Evolutionary conservation across 1,140 invertebrate genomes (phyloP), one percentile per base, ranked within the genome.

Genomic region (Ladona fulva): DNA sequence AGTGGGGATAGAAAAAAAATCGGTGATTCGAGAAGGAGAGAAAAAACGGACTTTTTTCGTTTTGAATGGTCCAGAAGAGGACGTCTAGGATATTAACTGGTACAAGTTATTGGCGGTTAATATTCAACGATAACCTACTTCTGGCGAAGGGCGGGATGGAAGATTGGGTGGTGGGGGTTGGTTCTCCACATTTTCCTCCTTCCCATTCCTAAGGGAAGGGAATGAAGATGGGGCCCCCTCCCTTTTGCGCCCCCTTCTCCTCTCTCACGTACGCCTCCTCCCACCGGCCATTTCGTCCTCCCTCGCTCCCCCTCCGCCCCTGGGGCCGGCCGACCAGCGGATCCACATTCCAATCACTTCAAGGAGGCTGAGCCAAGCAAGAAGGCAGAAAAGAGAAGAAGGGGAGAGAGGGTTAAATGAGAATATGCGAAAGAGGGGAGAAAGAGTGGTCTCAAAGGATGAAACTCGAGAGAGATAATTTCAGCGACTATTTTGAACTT

Each of bases 41-140:
- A 37, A 37, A 37, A 37, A 37, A 37, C 8, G 29, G 8, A 37
- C 3, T 37, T 37, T 37, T 37, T 37, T 8, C 29, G 29, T 37
- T 37, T 8, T n/a, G n/a, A n/a, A n/a, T n/a, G 29, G 29, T 37
- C 8, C 8, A 6, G 52, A 66, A 22, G 3, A 12, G 52, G n/a
- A 19, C 52, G 52, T 66, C 16, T 19, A 66, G n/a, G 52, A 66
- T 66, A 66, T 66, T 66, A 66, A 16, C 52, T 16, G n/a, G 52
- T 66, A 66, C 52, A 66, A 66, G 52, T 66, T 66, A 66, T 66
- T 66, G 52, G 16, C 52, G n/a, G 52, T 66, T 66, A 66, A 66
- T 66, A 66, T 66, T 66, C 52, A 66, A 22, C 14, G 52, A 66
- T 66, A 66, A 66, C 52, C 52, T 22, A 66, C 52, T 66, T 66